Base-by-base conservation (phyloP, 2,113 vertebrate species). In the Lophius piscatorius region DNA sequence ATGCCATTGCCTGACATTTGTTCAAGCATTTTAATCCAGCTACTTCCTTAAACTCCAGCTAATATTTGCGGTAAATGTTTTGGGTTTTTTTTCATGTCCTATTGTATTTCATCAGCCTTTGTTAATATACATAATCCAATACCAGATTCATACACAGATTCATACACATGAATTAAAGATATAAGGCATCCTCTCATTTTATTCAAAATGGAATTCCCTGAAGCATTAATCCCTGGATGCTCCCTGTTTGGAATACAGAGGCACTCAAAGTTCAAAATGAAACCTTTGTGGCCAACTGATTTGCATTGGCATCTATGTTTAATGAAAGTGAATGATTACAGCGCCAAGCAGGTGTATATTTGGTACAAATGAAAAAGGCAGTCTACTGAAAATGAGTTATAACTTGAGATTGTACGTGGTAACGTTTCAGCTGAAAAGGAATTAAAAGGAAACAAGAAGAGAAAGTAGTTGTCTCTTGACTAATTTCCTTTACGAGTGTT, bases 161-260 rank as follows among this genome's bases (percentile, higher is more conserved):
- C 13, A 66, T 70, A 61, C 50, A 67, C 78, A 87, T 71, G 74
- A 86, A 87, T 88, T 86, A 88, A 85, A 81, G 63, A 89, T 83
- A 66, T 48, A 56, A 71, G 60, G 61, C 70, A 61, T 77, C 61
- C 39, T 75, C 83, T 84, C 61, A 65, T 79, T 64, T 79, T 81
- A 85, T 87, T 83, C 69, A 86, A 76, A 86, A 75, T 68, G 52
- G 60, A 82, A 74, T 75, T 83, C 86, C 86, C 84, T 26, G 18
- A 78, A 70, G 83, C 68, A 13, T 70, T 63, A 51, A 55, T 42
- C 41, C 48, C 23, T 9, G 31, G 54, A 48, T 64, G 48, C 57
- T 70, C 54, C 56, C 45, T 65, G 56, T 74, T 75, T 56, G 63
- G 50, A 75, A 74, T 64, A 38, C 70, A 56, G 64, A 69, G 58